Base-by-base conservation (phyloP, 1,140 invertebrate species). In the Phymorhynchus buccinoides region DNA sequence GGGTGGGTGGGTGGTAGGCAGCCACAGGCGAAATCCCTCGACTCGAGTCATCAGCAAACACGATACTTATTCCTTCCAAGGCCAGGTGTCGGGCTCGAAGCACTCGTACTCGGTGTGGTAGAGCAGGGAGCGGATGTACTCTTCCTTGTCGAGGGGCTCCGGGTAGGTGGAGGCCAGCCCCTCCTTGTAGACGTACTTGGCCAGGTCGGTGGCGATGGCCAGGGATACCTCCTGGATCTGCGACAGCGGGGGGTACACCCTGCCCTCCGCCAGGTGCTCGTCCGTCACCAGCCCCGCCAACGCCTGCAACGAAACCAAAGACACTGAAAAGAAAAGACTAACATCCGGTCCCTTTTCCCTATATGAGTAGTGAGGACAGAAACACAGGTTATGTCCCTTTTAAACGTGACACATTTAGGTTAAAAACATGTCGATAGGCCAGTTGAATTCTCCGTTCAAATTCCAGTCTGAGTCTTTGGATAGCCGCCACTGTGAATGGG, bases 231-330 rank as follows among this genome's bases (percentile, higher is more conserved):
- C 95, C 86, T 96, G 95, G 89, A 99, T 98, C 30, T 96, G 95
- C n/a, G 95, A 94, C 16, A 99, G 94, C 0, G 98, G 97, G 27
- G 99, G 99, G 92, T 99, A 99, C 39, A 99, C 95, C 87, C 97
- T 96, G n/a, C 98, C 98, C 84, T 95, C 95, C 0, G 94, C 95
- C 62, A 99, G 94, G 93, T 99, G 96, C 12, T 95, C 94, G 80
- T 97, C 95, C 12, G 95, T 96, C 0, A 99, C 98, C 84, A 97
- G 94, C n/a, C 96, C 94, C 14, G 98, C 96, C 22, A 99, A 93
- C 41, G 96, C 95, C 95, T 98, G 80, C 18, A 22, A 27, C 18
- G 4, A 62, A 22, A 16, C 7, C 44, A 62, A 22, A 22, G 12
- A 27, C n/a, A 62, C 18, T 62, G 56, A 62, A 62, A 62, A 62